Evolutionary conservation across 2,113 vertebrate genomes (phyloP).

Genomic region (Chloropsis cyanopogon): DNA sequence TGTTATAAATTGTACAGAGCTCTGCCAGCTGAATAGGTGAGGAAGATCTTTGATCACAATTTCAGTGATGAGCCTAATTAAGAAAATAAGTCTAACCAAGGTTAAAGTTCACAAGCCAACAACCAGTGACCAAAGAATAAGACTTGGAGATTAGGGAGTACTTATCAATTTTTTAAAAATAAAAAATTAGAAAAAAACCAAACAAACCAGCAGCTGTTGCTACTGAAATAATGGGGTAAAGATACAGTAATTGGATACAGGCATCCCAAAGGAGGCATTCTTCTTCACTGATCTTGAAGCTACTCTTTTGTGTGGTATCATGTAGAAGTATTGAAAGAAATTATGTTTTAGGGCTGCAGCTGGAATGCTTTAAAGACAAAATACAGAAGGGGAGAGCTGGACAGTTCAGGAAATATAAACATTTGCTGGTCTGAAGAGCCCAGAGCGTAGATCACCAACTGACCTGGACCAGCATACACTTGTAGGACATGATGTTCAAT

Average conservation of each 20-base stretch:
- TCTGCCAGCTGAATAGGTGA: background rate
- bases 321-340: background rate
- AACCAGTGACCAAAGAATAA: background rate
- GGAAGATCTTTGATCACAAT: background rate
- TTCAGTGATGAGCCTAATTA: background rate
- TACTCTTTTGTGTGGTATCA: background rate
- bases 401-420: background rate
- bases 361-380: background rate
- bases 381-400: background rate
- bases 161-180: background rate
- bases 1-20: background rate
- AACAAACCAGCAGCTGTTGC: background rate
- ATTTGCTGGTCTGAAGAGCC: background rate
- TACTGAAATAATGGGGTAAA: background rate
- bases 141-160: background rate
- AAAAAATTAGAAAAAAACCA: background rate
- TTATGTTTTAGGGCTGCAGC: background rate
- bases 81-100: background rate
- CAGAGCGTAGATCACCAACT: background rate
- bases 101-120: background rate
- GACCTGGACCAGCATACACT: background rate
- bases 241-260: background rate
- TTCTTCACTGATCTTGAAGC: background rate
- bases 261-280: background rate
- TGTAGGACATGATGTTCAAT: background rate